Conservation (phyloP, 2,888 invertebrate species). For the Pachycephus smyrnensis region DNA sequence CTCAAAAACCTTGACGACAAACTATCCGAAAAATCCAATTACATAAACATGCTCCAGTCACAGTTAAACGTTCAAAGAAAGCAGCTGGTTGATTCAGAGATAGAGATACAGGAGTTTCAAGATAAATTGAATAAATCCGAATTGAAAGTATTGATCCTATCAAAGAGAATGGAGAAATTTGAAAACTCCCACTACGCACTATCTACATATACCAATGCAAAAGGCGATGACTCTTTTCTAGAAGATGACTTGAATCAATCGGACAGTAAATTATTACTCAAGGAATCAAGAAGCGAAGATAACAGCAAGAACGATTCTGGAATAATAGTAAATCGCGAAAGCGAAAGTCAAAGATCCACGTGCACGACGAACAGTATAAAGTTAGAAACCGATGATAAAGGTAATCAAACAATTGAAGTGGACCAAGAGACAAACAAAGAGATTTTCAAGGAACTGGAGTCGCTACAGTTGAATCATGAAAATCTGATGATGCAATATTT, state of each 20-base stretch:
- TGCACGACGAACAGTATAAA: constrained; percentile 29
- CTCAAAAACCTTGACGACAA: constrained; percentile 31
- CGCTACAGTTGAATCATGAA: constrained; percentile 43
- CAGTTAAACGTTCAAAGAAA: constrained; percentile 23
- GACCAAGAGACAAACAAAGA: constrained; percentile 6
- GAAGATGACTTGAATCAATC: background rate
- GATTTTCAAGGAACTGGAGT: constrained; percentile 33
- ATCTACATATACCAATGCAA: background rate
- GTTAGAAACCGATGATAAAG: constrained; percentile 32
- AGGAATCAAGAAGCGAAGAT: constrained; percentile 22
- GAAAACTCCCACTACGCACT: background rate
- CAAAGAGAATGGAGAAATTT: background rate
- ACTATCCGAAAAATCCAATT: constrained; percentile 20
- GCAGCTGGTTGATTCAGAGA: constrained; percentile 26
- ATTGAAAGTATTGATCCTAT: background rate
- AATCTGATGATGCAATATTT: constrained; percentile 36
- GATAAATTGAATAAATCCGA: constrained; percentile 13
- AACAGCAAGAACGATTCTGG: constrained; percentile 56
- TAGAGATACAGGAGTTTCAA: constrained; percentile 12
- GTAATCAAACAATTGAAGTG: constrained; percentile 29
- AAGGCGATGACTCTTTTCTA: background rate
- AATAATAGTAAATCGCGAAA: constrained; percentile 32
- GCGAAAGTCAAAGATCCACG: constrained; percentile 20
- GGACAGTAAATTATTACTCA: background rate
- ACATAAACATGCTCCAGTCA: constrained; percentile 22